These are phyloP conservation scores for Platichthys flesus DNA, from an alignment of 2,113 vertebrate species.

Conservation along the genomic window DNA sequence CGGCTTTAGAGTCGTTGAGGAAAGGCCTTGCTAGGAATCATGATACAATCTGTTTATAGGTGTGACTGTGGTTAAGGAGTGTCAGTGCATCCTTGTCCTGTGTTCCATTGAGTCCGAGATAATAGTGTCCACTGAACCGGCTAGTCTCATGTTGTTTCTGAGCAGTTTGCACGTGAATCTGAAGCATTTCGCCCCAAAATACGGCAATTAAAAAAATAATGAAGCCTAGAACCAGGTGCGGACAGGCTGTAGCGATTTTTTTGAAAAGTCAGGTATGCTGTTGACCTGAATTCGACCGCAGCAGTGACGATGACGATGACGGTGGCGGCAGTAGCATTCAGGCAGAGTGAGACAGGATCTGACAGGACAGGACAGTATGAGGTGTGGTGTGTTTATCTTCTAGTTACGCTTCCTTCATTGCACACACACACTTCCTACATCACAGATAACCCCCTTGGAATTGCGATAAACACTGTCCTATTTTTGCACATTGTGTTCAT, in stretches of 20 bases:
- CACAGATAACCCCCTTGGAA: constrained; percentile 58
- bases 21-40: not conserved
- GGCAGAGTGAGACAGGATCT: constrained; percentile 67
- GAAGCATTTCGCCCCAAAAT: not conserved
- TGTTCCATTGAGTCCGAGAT: constrained; percentile 22
- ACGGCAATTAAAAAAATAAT: too few relatives aligned
- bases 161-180: constrained; percentile 1
- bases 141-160: constrained; percentile 28
- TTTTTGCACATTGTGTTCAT: constrained; percentile 25
- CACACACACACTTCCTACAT: constrained; percentile 67
- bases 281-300: constrained; percentile 47
- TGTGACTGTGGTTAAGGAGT: constrained; percentile 21
- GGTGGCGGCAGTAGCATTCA: constrained; percentile 18
- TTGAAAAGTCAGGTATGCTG: constrained; percentile 22
- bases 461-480: constrained; percentile 46
- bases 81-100: constrained; percentile 23
- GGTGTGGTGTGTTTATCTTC: constrained; percentile 79
- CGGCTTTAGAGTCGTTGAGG: not conserved
- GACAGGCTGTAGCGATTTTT: not conserved
- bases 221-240: too few relatives aligned
- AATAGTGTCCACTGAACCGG: constrained; percentile 32
- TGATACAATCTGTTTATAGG: not conserved
- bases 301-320: not conserved
- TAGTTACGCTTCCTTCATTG: constrained; percentile 71
- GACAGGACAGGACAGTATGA: constrained; percentile 76